Percentiles rank a stretch among this genome's conserved stretches.
Conservation (phyloP, 2,888 invertebrate species). For the Thyatira batis region DNA sequence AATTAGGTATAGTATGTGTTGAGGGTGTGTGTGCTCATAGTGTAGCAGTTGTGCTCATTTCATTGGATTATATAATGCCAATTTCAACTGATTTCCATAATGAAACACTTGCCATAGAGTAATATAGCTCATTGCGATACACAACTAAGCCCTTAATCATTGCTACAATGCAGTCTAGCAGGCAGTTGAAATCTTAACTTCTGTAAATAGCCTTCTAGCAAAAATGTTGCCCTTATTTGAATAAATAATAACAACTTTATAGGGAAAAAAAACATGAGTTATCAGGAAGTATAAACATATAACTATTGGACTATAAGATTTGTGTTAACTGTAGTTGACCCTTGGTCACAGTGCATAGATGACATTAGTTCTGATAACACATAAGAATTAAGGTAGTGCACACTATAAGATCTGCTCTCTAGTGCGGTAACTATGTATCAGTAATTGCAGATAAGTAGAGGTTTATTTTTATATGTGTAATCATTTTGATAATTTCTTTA, state of each 20-base stretch:
- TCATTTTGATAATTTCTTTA: constrained; percentile 17
- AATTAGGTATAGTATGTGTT: constrained; percentile 52
- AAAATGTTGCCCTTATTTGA: constrained; percentile 11
- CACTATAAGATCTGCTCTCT: constrained; percentile 31
- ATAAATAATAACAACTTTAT: constrained; percentile 18
- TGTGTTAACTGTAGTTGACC: constrained; percentile 24
- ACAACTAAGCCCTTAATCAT: not conserved
- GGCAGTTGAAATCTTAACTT: not conserved
- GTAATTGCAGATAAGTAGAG: constrained; percentile 7
- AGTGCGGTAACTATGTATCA: constrained; percentile 1
- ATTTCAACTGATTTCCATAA: not conserved
- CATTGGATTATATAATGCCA: constrained; percentile 8
- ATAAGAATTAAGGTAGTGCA: constrained; percentile 28
- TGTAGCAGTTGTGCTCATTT: constrained; percentile 27
- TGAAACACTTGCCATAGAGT: not conserved
- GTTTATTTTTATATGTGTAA: constrained; percentile 24
- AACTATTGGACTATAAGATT: constrained; percentile 9
- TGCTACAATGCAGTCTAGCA: not conserved
- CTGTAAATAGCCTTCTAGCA: constrained; percentile 23
- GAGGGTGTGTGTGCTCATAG: constrained; percentile 35
- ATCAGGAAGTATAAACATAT: constrained; percentile 17
- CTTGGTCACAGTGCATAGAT: constrained; percentile 36
- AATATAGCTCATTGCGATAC: not conserved
- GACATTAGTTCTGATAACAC: constrained; percentile 31
- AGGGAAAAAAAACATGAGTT: constrained; percentile 29